Evolutionary conservation across 2,113 vertebrate genomes (phyloP).

Genomic region (Oncorhynchus keta): DNA sequence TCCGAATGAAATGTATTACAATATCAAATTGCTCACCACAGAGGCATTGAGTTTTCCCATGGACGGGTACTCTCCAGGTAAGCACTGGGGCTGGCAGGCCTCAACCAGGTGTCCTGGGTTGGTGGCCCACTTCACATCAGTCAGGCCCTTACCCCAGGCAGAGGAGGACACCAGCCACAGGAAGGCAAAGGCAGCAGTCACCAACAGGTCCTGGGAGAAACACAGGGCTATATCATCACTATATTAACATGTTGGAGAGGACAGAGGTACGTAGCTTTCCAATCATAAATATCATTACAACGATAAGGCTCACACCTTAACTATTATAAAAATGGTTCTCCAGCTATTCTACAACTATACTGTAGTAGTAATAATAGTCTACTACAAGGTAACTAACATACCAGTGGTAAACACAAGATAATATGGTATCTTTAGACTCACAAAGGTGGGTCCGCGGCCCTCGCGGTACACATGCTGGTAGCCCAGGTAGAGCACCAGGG

Average conservation of each 20-base stretch:
- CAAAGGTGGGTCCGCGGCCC: slow-evolving; percentile 74
- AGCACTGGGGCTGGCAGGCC: slow-evolving; percentile 62
- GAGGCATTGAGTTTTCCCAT: slow-evolving; percentile 93
- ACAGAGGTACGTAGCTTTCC: not conserved
- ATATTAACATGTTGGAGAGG: not conserved
- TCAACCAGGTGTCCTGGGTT: slow-evolving; percentile 67
- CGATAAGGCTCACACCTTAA: not conserved
- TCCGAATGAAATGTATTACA: not conserved
- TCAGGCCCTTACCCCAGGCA: slow-evolving; percentile 91
- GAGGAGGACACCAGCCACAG: slow-evolving; percentile 93
- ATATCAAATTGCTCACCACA: slow-evolving; percentile 78
- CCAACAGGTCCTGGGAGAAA: slow-evolving; percentile 80
- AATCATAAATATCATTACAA: not conserved
- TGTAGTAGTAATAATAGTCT: too few species aligned
- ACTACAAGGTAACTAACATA: too few species aligned
- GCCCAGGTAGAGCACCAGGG: slow-evolving; percentile 86
- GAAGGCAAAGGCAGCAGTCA: slow-evolving; percentile 88
- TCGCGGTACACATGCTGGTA: slow-evolving; percentile 85
- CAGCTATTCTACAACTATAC: too few species aligned
- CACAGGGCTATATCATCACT: not conserved
- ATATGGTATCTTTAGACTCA: not conserved
- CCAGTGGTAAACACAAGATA: too few species aligned
- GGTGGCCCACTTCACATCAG: slow-evolving; percentile 84
- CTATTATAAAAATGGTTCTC: too few species aligned
- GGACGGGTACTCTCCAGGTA: slow-evolving; percentile 62